These are phyloP conservation scores for Seriola aureovittata DNA, from an alignment of 2,113 vertebrate genomes.

Conservation along the genomic window DNA sequence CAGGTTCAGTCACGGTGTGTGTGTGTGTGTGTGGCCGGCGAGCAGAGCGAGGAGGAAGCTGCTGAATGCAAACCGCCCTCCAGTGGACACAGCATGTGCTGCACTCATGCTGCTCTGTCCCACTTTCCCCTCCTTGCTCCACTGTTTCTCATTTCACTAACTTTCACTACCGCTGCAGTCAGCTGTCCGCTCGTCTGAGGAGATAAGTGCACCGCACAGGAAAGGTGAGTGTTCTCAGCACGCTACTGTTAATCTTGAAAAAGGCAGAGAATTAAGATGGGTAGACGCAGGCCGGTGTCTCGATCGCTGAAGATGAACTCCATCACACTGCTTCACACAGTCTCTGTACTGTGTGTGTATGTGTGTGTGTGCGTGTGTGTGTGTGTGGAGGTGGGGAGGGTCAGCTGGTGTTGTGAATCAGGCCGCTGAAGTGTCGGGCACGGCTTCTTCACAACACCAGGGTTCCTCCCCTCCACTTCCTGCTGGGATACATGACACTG, in stretches of 20 bases:
- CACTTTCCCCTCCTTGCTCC: neutral
- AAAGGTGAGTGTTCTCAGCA: slow-evolving; percentile 21
- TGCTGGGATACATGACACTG: neutral
- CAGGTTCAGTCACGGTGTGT: slow-evolving; percentile 28
- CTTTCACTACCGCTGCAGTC: neutral
- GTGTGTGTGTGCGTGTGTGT: slow-evolving; percentile 6
- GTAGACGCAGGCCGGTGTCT: neutral
- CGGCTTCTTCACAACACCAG: slow-evolving; percentile 99
- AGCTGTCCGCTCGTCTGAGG: neutral
- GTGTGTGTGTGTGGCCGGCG: neutral
- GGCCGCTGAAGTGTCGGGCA: slow-evolving; percentile 90
- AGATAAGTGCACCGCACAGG: neutral
- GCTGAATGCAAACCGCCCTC: slow-evolving; percentile 32
- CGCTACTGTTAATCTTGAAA: neutral
- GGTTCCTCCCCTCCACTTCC: slow-evolving; percentile 87
- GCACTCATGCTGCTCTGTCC: neutral
- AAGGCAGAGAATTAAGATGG: neutral
- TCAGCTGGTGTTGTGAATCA: slow-evolving; percentile 99
- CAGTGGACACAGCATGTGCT: slow-evolving; percentile 26
- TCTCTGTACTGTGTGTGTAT: neutral
- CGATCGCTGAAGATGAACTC: slow-evolving; percentile 14
- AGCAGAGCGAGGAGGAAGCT: neutral
- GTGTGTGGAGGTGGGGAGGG: slow-evolving; percentile 84
- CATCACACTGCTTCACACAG: neutral
- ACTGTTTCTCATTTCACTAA: neutral